phyloP scores from a whole-genome alignment of 2,797 vertebrate genomes.

The Paedocypris micromegethes region DNA sequence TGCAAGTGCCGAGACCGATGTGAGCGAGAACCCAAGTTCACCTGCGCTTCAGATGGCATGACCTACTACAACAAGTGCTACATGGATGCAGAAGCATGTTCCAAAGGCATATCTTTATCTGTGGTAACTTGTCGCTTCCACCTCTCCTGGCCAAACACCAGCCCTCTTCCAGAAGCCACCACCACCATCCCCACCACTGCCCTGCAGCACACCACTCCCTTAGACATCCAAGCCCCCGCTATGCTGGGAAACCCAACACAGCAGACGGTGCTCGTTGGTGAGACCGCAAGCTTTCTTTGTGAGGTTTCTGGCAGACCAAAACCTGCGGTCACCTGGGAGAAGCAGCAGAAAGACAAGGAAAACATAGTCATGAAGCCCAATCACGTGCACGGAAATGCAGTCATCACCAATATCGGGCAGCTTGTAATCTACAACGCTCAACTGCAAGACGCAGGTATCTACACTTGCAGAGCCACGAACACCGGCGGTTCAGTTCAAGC shows the following conservation, averaged over 20 bases:
- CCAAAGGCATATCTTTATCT: slow-evolving; percentile 79
- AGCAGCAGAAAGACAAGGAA: slow-evolving; percentile 70
- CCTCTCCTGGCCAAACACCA: slow-evolving; percentile 78
- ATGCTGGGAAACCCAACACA: slow-evolving; percentile 67
- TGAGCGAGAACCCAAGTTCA: slow-evolving; percentile 95
- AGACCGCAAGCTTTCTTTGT: slow-evolving; percentile 83
- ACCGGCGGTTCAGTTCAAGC: slow-evolving; percentile 73
- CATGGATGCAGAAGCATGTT: slow-evolving; percentile 98
- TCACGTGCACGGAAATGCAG: slow-evolving; percentile 78
- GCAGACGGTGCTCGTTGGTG: slow-evolving; percentile 70
- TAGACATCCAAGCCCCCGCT: slow-evolving; percentile 62
- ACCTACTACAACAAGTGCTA: slow-evolving; percentile 99
- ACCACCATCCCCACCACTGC: slow-evolving; percentile 71
- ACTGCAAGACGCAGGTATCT: slow-evolving; percentile 74
- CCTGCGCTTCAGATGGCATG: slow-evolving; percentile 94
- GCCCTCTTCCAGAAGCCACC: slow-evolving; percentile 71
- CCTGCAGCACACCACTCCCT: slow-evolving; percentile 64
- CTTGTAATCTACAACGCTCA: slow-evolving; percentile 84
- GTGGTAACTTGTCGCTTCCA: slow-evolving; percentile 80
- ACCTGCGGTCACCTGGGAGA: slow-evolving; percentile 83
- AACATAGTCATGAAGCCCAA: slow-evolving; percentile 81
- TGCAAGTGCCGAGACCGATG: slow-evolving; percentile 96
- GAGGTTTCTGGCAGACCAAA: slow-evolving; percentile 74
- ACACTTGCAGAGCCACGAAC: slow-evolving; percentile 81
- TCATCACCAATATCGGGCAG: slow-evolving; percentile 84